Evolutionary conservation across 2,888 invertebrate genomes (phyloP).

Genomic region (Erannis defoliaria): DNA sequence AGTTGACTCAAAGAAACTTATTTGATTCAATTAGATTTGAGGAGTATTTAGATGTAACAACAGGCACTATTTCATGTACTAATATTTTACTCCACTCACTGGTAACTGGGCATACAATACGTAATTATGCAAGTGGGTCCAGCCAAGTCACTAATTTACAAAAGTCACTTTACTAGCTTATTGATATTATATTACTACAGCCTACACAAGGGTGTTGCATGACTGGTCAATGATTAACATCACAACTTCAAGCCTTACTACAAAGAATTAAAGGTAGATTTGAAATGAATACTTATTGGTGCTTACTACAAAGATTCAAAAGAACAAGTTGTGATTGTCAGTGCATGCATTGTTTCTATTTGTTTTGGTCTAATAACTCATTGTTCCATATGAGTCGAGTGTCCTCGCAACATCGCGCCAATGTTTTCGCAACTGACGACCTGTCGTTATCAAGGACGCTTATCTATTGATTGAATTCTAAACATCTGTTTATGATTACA

Average conservation of each 20-base stretch:
- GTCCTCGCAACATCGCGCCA: slow-evolving; percentile 21
- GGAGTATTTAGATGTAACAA: too few species aligned
- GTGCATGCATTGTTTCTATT: slow-evolving; percentile 36
- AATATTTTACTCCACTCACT: too few species aligned
- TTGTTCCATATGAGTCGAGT: slow-evolving; percentile 50
- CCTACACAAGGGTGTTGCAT: not conserved
- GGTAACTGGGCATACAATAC: too few species aligned
- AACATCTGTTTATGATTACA: slow-evolving; percentile 59
- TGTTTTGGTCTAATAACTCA: slow-evolving; percentile 54
- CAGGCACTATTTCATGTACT: too few species aligned
- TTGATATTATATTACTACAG: not conserved
- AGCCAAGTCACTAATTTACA: not conserved
- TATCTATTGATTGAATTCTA: slow-evolving; percentile 49
- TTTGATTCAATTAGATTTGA: too few species aligned
- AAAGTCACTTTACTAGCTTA: not conserved
- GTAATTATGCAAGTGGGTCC: not conserved
- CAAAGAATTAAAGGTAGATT: not conserved
- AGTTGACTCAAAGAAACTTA: too few species aligned
- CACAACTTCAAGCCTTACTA: not conserved
- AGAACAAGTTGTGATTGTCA: slow-evolving; percentile 24
- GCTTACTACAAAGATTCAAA: not conserved
- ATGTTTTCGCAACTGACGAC: slow-evolving; percentile 33
- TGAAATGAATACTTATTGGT: not conserved
- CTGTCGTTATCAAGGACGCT: slow-evolving; percentile 66
- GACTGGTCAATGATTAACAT: not conserved